Evolutionary conservation across 2,797 vertebrate genomes (phyloP).

Genomic region (Lerista edwardsae): DNA sequence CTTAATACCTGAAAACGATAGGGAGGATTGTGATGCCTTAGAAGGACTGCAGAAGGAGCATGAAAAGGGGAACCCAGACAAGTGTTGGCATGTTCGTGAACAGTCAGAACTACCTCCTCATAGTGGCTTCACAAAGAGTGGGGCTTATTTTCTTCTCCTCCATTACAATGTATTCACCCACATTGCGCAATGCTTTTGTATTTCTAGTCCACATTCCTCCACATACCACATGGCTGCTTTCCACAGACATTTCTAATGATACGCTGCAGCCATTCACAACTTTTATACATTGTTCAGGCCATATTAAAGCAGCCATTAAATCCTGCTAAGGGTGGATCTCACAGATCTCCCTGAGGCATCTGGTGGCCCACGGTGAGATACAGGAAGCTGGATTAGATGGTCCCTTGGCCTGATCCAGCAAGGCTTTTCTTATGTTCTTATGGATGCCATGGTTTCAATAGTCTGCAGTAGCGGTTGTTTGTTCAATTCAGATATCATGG

Average conservation of each 20-base stretch:
- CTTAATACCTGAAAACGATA: neutral
- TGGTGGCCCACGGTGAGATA: too few species aligned
- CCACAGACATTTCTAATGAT: neutral
- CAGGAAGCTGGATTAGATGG: too few species aligned
- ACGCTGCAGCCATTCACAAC: neutral
- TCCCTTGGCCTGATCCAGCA: too few species aligned
- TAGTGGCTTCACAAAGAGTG: neutral
- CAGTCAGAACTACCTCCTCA: constrained; percentile 7
- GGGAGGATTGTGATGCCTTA: constrained; percentile 17
- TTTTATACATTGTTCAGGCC: neutral
- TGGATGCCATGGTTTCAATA: neutral
- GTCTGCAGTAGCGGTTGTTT: neutral
- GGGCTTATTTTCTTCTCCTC: neutral
- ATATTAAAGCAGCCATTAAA: neutral
- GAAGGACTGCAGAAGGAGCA: too few species aligned
- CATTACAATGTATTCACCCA: neutral
- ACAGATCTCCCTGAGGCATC: too few species aligned
- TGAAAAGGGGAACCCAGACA: neutral
- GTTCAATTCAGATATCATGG: neutral
- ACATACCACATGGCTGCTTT: neutral
- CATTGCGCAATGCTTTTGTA: too few species aligned
- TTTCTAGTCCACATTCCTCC: neutral
- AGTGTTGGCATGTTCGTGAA: neutral
- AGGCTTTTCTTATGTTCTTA: too few species aligned
- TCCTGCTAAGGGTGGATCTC: too few species aligned